Percentiles rank a stretch among this genome's conserved stretches.
These are phyloP conservation scores for Drosophila mettleri DNA, from an alignment of 2,888 invertebrate species.

Conservation along the genomic window DNA sequence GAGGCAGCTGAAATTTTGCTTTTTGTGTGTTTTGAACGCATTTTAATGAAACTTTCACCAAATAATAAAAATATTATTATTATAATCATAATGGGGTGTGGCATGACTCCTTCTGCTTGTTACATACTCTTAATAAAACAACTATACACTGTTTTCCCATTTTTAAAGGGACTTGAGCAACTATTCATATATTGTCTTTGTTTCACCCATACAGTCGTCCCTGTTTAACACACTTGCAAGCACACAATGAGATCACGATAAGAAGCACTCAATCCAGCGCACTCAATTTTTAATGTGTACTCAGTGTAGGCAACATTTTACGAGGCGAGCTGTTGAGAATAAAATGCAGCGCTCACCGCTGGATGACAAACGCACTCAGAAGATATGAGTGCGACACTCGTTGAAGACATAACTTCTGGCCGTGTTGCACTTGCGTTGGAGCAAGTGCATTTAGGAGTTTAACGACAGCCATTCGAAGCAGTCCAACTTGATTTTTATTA, in stretches of 20 bases:
- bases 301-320: conserved; percentile 27
- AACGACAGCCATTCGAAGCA: conserved; percentile 27
- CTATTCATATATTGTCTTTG: too few relatives aligned
- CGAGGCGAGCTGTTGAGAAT: conserved; percentile 30
- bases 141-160: too few relatives aligned
- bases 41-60: too few relatives aligned
- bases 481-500: conserved; percentile 54
- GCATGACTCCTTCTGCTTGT: too few relatives aligned
- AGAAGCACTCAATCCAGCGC: neutral
- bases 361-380: conserved; percentile 10
- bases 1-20: too few relatives aligned
- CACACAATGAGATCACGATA: conserved; percentile 2
- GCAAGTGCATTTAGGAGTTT: conserved; percentile 33
- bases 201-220: neutral
- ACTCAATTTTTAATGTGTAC: conserved; percentile 10
- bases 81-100: too few relatives aligned
- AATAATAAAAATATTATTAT: too few relatives aligned
- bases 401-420: conserved; percentile 1
- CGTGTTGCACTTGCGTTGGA: conserved; percentile 7
- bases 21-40: too few relatives aligned
- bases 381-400: neutral
- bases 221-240: neutral
- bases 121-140: too few relatives aligned
- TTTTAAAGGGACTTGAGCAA: too few relatives aligned
- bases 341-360: conserved; percentile 32